Conservation (phyloP, 2,888 invertebrate genomes). For the Limnephilus rhombicus region DNA sequence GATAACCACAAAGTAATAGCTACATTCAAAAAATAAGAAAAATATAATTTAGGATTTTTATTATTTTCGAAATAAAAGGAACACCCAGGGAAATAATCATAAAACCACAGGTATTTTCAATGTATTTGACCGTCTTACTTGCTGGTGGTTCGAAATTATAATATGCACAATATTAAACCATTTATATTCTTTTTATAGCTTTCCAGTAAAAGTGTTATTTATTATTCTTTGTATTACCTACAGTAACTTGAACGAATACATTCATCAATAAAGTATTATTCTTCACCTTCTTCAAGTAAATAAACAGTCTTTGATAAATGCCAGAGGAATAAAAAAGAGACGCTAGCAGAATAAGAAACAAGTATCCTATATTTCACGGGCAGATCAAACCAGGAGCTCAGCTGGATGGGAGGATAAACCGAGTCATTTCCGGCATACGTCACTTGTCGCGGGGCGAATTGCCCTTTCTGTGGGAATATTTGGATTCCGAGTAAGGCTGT, state of each 20-base stretch:
- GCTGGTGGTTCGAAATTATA: not conserved
- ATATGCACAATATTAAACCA: not conserved
- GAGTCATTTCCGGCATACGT: conserved; percentile 62
- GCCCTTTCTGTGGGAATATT: conserved; percentile 59
- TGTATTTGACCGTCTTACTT: not conserved
- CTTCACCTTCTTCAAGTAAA: not conserved
- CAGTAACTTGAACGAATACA: not conserved
- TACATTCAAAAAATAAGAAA: too few species aligned
- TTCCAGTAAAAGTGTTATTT: not conserved
- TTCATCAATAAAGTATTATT: not conserved
- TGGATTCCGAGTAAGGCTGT: conserved; percentile 46
- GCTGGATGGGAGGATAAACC: conserved; percentile 56
- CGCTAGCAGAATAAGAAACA: conserved; percentile 17
- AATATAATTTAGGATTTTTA: not conserved
- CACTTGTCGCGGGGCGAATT: conserved; percentile 58
- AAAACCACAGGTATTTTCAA: not conserved
- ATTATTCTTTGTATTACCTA: not conserved
- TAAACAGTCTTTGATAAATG: not conserved
- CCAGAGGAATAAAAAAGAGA: not conserved
- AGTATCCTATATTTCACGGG: conserved; percentile 36
- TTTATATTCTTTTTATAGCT: not conserved
- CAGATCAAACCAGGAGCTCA: conserved; percentile 54
- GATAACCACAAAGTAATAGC: too few species aligned
- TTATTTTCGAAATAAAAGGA: not conserved
- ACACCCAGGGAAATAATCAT: not conserved